These are phyloP conservation scores for Muscicapa adusta DNA, from an alignment of 2,113 vertebrate genomes.

Conservation along the genomic window DNA sequence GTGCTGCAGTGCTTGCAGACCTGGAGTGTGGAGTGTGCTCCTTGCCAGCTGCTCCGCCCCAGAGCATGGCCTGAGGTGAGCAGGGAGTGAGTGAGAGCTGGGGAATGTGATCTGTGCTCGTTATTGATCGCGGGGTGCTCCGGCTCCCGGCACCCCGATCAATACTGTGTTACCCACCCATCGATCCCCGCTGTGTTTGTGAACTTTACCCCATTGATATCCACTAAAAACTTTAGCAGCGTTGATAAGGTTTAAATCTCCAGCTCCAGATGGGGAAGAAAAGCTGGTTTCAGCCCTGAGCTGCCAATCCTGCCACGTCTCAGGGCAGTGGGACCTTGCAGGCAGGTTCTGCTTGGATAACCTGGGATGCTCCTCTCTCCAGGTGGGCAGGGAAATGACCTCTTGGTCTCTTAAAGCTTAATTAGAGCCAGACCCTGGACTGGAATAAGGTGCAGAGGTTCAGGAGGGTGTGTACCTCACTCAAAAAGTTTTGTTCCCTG, in stretches of 20 bases:
- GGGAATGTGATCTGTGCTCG: neutral
- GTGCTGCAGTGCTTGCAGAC: neutral
- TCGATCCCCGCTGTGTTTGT: constrained; percentile 14
- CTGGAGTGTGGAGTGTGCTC: neutral
- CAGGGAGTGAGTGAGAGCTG: neutral
- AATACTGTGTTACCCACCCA: constrained; percentile 23
- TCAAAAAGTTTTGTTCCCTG: neutral
- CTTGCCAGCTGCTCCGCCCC: neutral
- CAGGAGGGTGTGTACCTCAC: neutral
- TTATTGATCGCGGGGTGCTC: neutral
- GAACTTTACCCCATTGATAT: constrained; percentile 16
- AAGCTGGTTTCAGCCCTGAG: neutral
- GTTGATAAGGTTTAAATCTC: neutral
- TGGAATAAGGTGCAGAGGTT: neutral
- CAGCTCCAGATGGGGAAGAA: neutral
- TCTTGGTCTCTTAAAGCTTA: neutral
- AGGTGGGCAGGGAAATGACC: neutral
- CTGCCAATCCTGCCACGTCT: neutral
- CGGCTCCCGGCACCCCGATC: neutral
- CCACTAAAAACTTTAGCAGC: constrained; percentile 18
- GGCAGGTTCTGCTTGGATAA: neutral
- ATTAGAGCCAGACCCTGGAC: neutral
- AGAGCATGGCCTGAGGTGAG: neutral
- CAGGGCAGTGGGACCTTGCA: neutral
- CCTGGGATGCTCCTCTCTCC: neutral